Evolutionary conservation across 2,888 invertebrate species (phyloP).

Genomic region (Petrolisthes cinctipes): DNA sequence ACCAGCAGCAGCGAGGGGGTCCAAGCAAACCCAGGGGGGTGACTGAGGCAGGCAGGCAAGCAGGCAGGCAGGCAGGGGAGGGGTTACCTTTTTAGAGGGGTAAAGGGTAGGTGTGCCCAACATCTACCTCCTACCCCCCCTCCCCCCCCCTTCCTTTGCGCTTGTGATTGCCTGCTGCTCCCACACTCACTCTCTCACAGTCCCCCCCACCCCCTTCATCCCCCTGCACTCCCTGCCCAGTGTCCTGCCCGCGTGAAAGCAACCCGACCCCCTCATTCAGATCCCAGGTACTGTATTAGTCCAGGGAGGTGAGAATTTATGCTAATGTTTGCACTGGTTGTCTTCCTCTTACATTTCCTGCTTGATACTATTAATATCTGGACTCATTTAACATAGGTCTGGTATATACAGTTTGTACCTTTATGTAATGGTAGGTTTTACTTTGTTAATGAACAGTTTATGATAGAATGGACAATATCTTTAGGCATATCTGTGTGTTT

Average conservation of each 20-base stretch:
- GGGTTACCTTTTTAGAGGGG: conserved; percentile 23
- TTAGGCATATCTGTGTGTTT: no score
- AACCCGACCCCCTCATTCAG: no score
- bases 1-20: conserved; percentile 18
- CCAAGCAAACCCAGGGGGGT: conserved; percentile 6
- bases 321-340: background rate
- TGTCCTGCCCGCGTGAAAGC: background rate
- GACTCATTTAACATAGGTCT: no score
- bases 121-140: conserved; percentile 4
- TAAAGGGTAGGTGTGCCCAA: conserved; percentile 15
- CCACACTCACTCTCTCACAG: background rate
- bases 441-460: no score
- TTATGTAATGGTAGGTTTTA: no score
- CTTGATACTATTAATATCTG: no score
- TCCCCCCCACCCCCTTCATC: conserved; percentile 14
- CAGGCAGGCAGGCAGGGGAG: conserved; percentile 16
- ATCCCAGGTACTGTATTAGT: no score
- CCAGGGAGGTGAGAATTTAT: no score
- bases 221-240: background rate
- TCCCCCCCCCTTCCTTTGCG: background rate
- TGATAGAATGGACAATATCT: no score
- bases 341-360: background rate
- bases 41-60: conserved; percentile 30
- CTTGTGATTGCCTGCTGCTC: background rate
- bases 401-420: no score